Evolutionary conservation across 1,140 invertebrate genomes (phyloP).

Genomic region (Bombus confusus): DNA sequence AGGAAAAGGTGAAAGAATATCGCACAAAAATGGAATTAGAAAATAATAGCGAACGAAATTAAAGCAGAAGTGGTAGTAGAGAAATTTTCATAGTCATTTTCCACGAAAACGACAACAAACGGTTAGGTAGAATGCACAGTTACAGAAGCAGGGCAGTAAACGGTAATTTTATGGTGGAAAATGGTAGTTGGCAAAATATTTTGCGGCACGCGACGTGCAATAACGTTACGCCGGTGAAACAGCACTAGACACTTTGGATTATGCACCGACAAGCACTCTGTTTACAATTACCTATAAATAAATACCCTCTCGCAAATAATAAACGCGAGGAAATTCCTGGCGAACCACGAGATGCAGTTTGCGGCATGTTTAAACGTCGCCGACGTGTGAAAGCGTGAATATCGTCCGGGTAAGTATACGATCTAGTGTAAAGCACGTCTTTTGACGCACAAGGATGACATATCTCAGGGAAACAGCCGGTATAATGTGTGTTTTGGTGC

Average conservation of each 20-base stretch:
- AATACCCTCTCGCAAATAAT: slow-evolving; percentile 44
- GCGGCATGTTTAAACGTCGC: slow-evolving; percentile 2
- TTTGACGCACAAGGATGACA: neutral
- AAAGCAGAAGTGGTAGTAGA: no score
- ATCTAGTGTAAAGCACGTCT: no score
- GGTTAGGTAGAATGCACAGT: no score
- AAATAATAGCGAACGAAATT: no score
- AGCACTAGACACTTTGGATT: slow-evolving; percentile 8
- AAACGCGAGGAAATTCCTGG: slow-evolving; percentile 29
- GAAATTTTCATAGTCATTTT: neutral
- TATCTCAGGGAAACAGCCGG: neutral
- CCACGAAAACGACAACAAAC: neutral
- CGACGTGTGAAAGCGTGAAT: neutral
- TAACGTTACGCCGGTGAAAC: slow-evolving; percentile 21
- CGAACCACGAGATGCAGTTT: slow-evolving; percentile 12
- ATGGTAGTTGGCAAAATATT: neutral
- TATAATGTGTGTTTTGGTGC: neutral
- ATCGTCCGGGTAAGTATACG: neutral
- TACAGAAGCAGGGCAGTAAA: neutral
- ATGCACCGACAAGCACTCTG: neutral
- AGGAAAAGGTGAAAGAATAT: no score
- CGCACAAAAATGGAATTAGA: no score
- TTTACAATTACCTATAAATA: slow-evolving; percentile 37
- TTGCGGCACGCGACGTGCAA: slow-evolving; percentile 4
- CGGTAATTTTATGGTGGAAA: slow-evolving; percentile 19